These are phyloP conservation scores for Tiliacea citrago DNA, from an alignment of 2,888 invertebrate genomes.

Conservation along the genomic window DNA sequence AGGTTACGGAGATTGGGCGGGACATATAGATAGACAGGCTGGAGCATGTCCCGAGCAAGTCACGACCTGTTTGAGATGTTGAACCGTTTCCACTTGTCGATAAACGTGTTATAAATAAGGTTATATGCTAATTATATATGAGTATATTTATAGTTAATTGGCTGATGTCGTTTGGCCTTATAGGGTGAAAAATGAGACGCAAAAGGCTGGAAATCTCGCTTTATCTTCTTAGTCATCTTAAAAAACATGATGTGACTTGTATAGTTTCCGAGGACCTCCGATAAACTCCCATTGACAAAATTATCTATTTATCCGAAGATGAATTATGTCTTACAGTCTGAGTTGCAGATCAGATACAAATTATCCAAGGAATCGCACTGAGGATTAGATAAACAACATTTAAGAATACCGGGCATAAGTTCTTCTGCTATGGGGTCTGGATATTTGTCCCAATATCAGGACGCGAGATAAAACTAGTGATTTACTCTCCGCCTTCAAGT, in stretches of 20 bases:
- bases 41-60: constrained; percentile 60
- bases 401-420: too few relatives aligned
- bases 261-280: not conserved
- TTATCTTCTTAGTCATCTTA: not conserved
- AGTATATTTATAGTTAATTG: constrained; percentile 56
- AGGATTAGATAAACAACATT: too few relatives aligned
- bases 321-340: too few relatives aligned
- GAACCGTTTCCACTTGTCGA: constrained; percentile 54
- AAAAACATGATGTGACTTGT: constrained; percentile 7
- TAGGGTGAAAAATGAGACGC: constrained; percentile 40
- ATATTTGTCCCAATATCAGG: too few relatives aligned
- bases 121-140: constrained; percentile 54
- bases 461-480: too few relatives aligned
- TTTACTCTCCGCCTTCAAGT: too few relatives aligned
- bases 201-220: constrained; percentile 15
- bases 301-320: too few relatives aligned
- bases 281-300: not conserved
- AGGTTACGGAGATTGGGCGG: constrained; percentile 64
- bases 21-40: constrained; percentile 59
- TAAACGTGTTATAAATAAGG: constrained; percentile 56
- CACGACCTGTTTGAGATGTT: constrained; percentile 62
- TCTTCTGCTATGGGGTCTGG: too few relatives aligned
- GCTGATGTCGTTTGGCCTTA: constrained; percentile 31
- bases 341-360: too few relatives aligned
- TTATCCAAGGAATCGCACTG: too few relatives aligned